Evolutionary conservation across 2,888 invertebrate species (phyloP), one percentile per base, ranked within the genome.

Genomic region (Oligia strigilis): DNA sequence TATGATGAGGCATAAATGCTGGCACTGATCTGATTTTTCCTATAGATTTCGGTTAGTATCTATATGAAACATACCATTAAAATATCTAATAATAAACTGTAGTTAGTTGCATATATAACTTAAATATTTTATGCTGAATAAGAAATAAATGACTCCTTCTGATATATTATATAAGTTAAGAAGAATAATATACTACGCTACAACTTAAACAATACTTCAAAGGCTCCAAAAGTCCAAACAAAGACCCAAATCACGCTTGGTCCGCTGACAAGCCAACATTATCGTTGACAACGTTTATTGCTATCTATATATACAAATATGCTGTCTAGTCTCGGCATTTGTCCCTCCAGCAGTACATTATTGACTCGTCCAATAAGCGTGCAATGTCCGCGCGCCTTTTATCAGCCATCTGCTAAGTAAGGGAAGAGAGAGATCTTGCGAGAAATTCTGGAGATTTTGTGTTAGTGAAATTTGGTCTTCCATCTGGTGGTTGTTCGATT

Each of bases 351-450:
- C 91, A 92, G 93, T 92, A 96, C 96, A 95, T 97, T 97, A 97
- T 97, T 97, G 97, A 96, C 97, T 96, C 93, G 95, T 96, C 95
- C 97, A 96, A 97, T 97, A 96, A 96, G 93, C 94, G 96, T 91
- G 92, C 94, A 91, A 94, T 93, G 94, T 91, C 93, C 95, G 94
- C 92, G 93, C 93, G 96, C 93, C 96, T 96, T 95, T 96, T 96
- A 91, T 92, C 90, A 89, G 94, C 89, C 83, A 77, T 71, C 71
- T 67, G 90, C 23, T 75, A 55, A 11, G 9, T 9, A 71, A 88
- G 65, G 80, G 70, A 89, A 93, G 95, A 96, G 88, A 89, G 4
- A 69, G 90, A 89, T 72, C 70, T 79, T 72, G 65, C 9, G 11
- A 62, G 6, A 66, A 46, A 55, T 72, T 65, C 17, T 6, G 4